Evolutionary conservation across 2,888 invertebrate species (phyloP), one percentile per base, ranked within the genome.

Genomic region (Amiota communis): DNA sequence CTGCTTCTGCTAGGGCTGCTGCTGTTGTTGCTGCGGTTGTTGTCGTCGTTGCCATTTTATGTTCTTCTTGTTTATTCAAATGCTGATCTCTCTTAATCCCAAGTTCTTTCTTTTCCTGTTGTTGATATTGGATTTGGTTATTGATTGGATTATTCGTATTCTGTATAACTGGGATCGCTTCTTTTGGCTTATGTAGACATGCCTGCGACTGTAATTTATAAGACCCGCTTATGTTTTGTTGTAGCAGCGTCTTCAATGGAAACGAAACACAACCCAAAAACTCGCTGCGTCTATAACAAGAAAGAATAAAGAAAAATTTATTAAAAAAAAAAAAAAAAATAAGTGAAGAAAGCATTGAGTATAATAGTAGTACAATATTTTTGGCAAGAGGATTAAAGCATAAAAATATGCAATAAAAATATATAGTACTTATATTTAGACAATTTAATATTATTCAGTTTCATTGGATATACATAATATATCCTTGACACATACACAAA

Each of bases 221-320:
- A 82, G 94, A 93, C 84, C 95, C 95, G 91, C 93, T 87, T 73
- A 87, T 80, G 72, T 81, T 93, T 88, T 92, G 93, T 88, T 93
- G 93, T 90, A 94, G 92, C 82, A 94, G 93, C 92, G 95, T 93
- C 90, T 94, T 94, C 85, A 97, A 92, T 83, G 96, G 95, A 91
- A 97, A 96, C 90, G 96, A 96, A 94, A 96, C 95, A 91, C 97
- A 97, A 92, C 97, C 97, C 91, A 97, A 92, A 91, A 97, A 95
- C 91, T 97, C 97, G 92, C 96, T 97, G 91, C 95, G 94, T 92
- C 97, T 97, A 93, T 15, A 93, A 94, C 90, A 91, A 91, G 84
- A 83, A 87, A 79, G 91, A 63, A 80, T 91, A 64, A 48, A 6
- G 36, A 36, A 36, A 36, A 6, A 36, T 2, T 36, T 36, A 36